Evolutionary conservation across 2,797 vertebrate species (phyloP).

Genomic region (Artibeus jamaicensis): DNA sequence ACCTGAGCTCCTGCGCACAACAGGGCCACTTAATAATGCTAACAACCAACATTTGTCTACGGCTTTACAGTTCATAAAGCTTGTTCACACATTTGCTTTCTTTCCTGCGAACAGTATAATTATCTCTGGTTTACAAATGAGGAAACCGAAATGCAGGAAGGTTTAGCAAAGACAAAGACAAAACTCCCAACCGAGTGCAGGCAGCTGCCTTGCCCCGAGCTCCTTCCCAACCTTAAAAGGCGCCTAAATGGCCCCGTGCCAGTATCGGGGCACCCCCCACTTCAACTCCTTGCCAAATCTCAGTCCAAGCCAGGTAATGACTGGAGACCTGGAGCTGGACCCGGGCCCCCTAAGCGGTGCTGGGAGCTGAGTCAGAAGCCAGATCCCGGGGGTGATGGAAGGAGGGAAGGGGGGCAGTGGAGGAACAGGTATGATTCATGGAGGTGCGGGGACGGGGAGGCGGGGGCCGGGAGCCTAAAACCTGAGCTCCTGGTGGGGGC

Average conservation of each 20-base stretch:
- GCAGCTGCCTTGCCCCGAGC: conserved; percentile 56
- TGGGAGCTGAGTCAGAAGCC: conserved; percentile 66
- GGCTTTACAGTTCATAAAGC: conserved; percentile 70
- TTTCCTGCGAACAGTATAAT: conserved; percentile 43
- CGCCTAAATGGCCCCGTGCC: conserved; percentile 37
- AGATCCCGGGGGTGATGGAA: conserved; percentile 58
- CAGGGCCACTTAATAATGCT: neutral
- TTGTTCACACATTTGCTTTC: conserved; percentile 51
- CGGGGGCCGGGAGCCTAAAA: neutral
- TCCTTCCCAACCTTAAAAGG: conserved; percentile 63
- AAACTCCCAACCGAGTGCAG: conserved; percentile 41
- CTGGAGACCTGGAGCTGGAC: conserved; percentile 1
- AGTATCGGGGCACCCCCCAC: neutral
- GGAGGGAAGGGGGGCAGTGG: neutral
- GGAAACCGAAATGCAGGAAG: conserved; percentile 16
- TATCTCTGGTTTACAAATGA: conserved; percentile 66
- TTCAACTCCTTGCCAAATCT: neutral
- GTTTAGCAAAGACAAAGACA: neutral
- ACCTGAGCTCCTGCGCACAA: neutral
- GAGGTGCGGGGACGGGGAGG: neutral
- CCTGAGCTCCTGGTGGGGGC: neutral
- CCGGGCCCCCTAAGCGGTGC: neutral
- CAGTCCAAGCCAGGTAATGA: conserved; percentile 61
- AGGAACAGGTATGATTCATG: conserved; percentile 41
- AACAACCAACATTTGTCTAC: conserved; percentile 60